phyloP scores from a whole-genome alignment of 2,797 vertebrate genomes.

The Molossus alvarezi region DNA sequence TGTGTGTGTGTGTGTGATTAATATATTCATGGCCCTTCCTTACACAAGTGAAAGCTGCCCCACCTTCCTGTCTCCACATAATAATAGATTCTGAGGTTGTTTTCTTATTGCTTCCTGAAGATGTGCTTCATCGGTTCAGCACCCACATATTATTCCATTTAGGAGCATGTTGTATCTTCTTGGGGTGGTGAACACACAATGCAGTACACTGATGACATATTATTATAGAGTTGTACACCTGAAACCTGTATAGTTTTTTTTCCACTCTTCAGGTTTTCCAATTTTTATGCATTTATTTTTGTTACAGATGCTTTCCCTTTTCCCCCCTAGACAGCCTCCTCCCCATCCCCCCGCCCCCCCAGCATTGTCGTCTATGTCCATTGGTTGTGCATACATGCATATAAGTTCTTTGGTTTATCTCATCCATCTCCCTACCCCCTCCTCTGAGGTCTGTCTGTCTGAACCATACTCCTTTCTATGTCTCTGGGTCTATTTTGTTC shows the following conservation, averaged over 20 bases:
- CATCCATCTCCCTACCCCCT: too few relatives aligned
- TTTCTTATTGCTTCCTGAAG: background rate
- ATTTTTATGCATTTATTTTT: too few relatives aligned
- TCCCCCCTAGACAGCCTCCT: too few relatives aligned
- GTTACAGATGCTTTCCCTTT: too few relatives aligned
- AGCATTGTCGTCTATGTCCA: too few relatives aligned
- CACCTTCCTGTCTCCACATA: background rate
- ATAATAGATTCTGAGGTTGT: background rate
- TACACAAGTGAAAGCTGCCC: background rate
- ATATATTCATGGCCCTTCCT: background rate
- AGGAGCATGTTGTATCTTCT: background rate
- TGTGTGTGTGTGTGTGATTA: background rate
- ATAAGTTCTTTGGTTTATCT: too few relatives aligned
- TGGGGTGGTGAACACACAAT: background rate
- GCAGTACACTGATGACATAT: background rate
- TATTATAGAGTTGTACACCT: background rate
- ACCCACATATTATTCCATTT: background rate
- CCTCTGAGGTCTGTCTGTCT: too few relatives aligned
- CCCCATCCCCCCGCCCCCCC: too few relatives aligned
- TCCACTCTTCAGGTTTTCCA: too few relatives aligned
- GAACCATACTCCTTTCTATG: too few relatives aligned
- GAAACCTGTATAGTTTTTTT: background rate
- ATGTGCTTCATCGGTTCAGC: constrained; percentile 10
- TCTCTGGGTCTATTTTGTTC: too few relatives aligned
- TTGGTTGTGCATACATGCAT: too few relatives aligned